Evolutionary conservation across 2,797 vertebrate genomes (phyloP).

Genomic region (Tamandua tetradactyla): DNA sequence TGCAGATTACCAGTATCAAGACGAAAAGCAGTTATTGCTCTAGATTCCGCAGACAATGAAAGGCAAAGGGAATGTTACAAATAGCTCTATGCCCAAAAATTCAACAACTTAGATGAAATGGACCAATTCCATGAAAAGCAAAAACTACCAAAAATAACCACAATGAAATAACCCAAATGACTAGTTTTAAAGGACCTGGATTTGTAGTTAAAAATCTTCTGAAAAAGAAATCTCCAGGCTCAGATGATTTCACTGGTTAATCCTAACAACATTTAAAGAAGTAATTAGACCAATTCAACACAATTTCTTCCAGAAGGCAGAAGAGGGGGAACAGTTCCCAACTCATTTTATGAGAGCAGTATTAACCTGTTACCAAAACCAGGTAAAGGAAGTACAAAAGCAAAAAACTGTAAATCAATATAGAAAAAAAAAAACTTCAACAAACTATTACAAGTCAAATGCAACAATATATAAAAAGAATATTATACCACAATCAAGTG

Average conservation of each 20-base stretch:
- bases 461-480: background rate
- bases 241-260: background rate
- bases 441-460: conserved; percentile 4
- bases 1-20: background rate
- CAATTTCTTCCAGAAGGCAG: background rate
- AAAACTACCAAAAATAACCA: background rate
- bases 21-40: background rate
- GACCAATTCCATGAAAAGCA: too few relatives aligned
- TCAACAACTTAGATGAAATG: background rate
- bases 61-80: background rate
- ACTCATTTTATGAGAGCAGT: background rate
- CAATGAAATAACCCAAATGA: conserved; percentile 16
- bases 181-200: background rate
- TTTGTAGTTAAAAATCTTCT: conserved; percentile 23
- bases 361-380: background rate
- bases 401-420: background rate
- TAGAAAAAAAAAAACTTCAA: background rate
- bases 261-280: background rate
- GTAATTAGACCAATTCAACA: background rate
- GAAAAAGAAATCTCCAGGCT: background rate
- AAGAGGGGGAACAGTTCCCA: background rate
- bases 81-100: background rate
- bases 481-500: background rate
- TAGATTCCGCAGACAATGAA: background rate
- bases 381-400: background rate